phyloP scores from a whole-genome alignment of 2,797 vertebrate species.

The Protonibea diacanthus region DNA sequence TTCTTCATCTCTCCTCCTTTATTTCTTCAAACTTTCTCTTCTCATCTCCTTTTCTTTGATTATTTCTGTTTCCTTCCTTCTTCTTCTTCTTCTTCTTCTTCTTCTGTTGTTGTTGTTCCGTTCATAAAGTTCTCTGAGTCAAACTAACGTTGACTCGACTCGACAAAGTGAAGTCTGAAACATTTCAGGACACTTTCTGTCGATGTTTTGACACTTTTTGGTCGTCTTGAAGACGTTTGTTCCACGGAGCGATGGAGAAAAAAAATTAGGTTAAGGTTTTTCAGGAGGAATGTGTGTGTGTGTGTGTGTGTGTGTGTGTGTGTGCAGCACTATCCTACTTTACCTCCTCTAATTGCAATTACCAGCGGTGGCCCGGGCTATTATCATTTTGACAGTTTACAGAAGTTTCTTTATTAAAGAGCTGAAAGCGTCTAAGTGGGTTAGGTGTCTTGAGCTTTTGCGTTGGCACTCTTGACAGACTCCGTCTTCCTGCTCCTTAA shows the following conservation, averaged over 20 bases:
- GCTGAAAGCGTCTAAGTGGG: constrained; percentile 80
- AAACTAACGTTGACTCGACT: too few species aligned
- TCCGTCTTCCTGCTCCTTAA: constrained; percentile 74
- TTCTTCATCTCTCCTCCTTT: neutral
- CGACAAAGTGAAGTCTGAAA: neutral
- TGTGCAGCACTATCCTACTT: constrained; percentile 62
- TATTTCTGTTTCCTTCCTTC: neutral
- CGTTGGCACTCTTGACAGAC: constrained; percentile 71
- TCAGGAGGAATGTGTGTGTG: constrained; percentile 26
- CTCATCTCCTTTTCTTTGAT: neutral
- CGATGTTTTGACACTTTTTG: neutral
- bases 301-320: constrained; percentile 34
- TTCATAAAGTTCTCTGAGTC: too few species aligned
- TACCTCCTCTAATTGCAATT: constrained; percentile 79
- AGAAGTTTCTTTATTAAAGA: constrained; percentile 81
- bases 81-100: neutral
- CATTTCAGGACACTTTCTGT: neutral
- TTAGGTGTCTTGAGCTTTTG: constrained; percentile 82
- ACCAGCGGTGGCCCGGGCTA: constrained; percentile 68
- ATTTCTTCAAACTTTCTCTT: too few species aligned
- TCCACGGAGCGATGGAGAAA: neutral
- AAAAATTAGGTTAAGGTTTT: constrained; percentile 49
- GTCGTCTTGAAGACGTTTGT: neutral
- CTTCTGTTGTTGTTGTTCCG: neutral
- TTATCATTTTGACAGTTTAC: constrained; percentile 84